A percentile compares a stretch with the other conserved stretches of the same genome.
These are phyloP conservation scores for Nezara viridula DNA, from an alignment of 2,888 invertebrate genomes.

Conservation along the genomic window DNA sequence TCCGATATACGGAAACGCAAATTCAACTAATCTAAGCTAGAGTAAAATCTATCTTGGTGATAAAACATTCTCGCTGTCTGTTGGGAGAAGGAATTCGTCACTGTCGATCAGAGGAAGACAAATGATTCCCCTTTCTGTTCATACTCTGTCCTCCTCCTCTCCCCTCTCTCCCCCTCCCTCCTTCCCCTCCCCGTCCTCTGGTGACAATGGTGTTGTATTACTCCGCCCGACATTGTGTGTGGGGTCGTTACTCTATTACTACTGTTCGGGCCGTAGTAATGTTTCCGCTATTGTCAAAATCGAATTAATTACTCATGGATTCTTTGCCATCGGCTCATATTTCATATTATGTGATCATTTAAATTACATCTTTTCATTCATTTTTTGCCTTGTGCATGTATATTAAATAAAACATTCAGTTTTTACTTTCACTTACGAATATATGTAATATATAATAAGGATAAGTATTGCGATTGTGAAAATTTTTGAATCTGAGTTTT, in stretches of 20 bases:
- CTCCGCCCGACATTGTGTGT: background rate
- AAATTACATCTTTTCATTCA: too few species aligned
- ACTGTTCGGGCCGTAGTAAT: background rate
- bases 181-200: background rate
- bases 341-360: too few species aligned
- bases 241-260: background rate
- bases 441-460: too few species aligned
- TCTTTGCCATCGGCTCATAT: too few species aligned
- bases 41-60: background rate
- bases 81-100: background rate
- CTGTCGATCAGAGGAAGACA: background rate
- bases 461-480: too few species aligned
- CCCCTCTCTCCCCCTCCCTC: background rate
- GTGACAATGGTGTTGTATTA: background rate
- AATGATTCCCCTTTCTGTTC: constrained; percentile 5
- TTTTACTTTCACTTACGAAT: too few species aligned
- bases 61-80: background rate
- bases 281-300: background rate
- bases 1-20: background rate
- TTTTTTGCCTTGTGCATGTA: too few species aligned
- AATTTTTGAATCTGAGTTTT: too few species aligned
- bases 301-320: background rate
- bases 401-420: too few species aligned
- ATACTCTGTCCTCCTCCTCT: background rate
- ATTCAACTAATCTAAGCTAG: background rate